phyloP scores from a whole-genome alignment of 1,140 invertebrate genomes.

The Cardiocondyla obscurior region DNA sequence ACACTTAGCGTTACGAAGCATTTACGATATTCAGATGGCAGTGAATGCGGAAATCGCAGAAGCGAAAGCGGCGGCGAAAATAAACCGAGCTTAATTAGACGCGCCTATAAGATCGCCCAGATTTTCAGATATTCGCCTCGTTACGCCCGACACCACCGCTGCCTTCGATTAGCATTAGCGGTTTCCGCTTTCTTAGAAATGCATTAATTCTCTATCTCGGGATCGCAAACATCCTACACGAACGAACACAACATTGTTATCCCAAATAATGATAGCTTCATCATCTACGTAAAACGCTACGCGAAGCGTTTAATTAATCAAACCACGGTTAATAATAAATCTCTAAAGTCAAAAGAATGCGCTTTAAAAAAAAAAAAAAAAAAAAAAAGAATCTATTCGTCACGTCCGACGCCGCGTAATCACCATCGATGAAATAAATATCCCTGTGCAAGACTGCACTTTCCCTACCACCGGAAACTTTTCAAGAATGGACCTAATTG shows the following conservation, averaged over 20 bases:
- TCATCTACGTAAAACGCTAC: background rate
- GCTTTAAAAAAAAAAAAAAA: no score
- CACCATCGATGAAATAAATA: no score
- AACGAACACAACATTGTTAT: background rate
- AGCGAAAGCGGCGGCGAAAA: background rate
- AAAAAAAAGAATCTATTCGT: no score
- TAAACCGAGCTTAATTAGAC: conserved; percentile 1
- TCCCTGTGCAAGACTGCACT: no score
- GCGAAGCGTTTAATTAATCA: background rate
- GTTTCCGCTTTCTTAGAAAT: background rate
- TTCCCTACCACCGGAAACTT: background rate
- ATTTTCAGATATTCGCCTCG: conserved; percentile 13
- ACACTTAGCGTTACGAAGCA: background rate
- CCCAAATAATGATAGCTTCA: background rate
- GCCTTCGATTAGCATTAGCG: conserved; percentile 1
- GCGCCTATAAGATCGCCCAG: background rate
- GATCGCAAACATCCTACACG: background rate
- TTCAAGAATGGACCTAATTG: background rate
- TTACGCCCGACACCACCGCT: background rate
- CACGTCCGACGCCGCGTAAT: no score
- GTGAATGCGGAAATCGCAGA: background rate
- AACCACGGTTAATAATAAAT: background rate
- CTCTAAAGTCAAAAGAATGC: background rate
- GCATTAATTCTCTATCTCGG: background rate
- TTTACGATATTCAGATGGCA: conserved; percentile 20